Conservation (phyloP, 2,888 invertebrate genomes). For the Tetranychus truncatus region DNA sequence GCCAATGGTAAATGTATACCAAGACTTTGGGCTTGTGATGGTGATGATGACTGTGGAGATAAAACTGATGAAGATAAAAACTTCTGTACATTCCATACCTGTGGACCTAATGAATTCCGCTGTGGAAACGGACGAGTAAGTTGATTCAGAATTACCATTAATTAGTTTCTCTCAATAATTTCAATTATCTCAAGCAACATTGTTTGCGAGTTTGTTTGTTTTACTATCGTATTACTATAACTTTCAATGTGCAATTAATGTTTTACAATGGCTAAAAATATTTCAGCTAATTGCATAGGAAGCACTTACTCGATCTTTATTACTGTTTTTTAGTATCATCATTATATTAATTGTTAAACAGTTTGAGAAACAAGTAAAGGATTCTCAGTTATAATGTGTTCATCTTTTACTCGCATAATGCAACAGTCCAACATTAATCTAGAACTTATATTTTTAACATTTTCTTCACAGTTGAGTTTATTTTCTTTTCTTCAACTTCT, state of each 20-base stretch:
- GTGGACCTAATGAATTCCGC: constrained; percentile 79
- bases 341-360: not conserved
- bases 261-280: not conserved
- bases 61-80: constrained; percentile 62
- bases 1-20: constrained; percentile 75
- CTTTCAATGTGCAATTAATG: not conserved
- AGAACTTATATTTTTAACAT: not conserved
- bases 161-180: not conserved
- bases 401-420: not conserved
- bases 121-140: constrained; percentile 49
- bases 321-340: not conserved
- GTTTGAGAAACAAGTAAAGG: not conserved
- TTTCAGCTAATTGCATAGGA: not conserved
- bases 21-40: constrained; percentile 84
- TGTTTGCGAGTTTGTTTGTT: not conserved
- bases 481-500: not conserved
- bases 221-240: not conserved
- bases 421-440: not conserved
- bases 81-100: constrained; percentile 59
- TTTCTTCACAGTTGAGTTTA: not conserved
- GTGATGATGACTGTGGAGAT: constrained; percentile 80
- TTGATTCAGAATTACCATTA: constrained; percentile 6
- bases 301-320: not conserved
- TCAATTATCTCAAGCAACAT: too few species aligned
- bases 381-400: not conserved